These are phyloP conservation scores for human (Homo sapiens) DNA, from an alignment of 2,113 vertebrate genomes.

Conservation along the genomic window DNA sequence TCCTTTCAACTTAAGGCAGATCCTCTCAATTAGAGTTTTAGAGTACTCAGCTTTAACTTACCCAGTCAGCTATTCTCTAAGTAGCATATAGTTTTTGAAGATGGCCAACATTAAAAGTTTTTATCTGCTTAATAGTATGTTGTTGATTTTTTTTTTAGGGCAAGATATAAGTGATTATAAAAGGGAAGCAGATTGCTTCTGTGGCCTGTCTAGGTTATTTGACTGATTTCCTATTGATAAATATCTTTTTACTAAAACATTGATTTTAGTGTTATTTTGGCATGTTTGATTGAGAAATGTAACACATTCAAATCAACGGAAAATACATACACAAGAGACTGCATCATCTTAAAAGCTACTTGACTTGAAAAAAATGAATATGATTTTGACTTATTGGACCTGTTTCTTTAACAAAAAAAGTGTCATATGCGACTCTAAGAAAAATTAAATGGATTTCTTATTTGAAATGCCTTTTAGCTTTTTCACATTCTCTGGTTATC, in stretches of 20 bases:
- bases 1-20: constrained; percentile 27
- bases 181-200: neutral
- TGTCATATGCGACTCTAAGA: neutral
- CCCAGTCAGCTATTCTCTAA: neutral
- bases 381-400: neutral
- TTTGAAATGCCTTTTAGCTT: neutral
- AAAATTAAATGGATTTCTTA: neutral
- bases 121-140: neutral
- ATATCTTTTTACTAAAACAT: neutral
- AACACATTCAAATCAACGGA: neutral
- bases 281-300: neutral
- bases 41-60: neutral
- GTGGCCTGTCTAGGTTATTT: neutral
- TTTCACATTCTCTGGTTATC: neutral
- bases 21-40: neutral
- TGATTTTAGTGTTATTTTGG: neutral
- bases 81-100: neutral
- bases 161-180: neutral
- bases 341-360: neutral
- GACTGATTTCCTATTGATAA: neutral
- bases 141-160: neutral
- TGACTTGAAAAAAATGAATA: neutral
- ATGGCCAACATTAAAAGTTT: neutral
- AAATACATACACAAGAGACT: neutral
- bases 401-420: neutral